A percentile compares a stretch with the other conserved stretches of the same genome.
phyloP scores from a whole-genome alignment of 2,113 vertebrate genomes.

The Ptyas mucosa region DNA sequence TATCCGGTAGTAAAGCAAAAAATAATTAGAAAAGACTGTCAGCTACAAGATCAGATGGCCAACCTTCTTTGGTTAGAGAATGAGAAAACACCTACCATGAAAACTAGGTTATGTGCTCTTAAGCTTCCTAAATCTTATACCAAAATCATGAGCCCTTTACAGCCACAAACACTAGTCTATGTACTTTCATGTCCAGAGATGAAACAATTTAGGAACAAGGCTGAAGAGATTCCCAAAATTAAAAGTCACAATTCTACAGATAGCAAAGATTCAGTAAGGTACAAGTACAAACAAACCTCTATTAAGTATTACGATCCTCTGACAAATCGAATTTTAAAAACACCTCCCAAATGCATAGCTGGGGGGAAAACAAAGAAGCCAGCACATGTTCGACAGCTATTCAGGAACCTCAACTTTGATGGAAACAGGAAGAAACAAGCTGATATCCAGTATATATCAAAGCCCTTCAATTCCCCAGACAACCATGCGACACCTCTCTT shows the following conservation, averaged over 20 bases:
- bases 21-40: constrained; percentile 46
- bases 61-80: constrained; percentile 38
- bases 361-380: constrained; percentile 54
- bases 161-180: constrained; percentile 80
- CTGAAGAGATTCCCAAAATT: constrained; percentile 48
- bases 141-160: constrained; percentile 77
- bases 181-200: constrained; percentile 78
- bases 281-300: constrained; percentile 79
- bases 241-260: constrained; percentile 64
- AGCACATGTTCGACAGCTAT: constrained; percentile 72
- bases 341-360: constrained; percentile 61
- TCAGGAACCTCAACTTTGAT: constrained; percentile 75
- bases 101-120: constrained; percentile 65
- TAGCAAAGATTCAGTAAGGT: constrained; percentile 65
- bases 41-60: constrained; percentile 43
- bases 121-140: constrained; percentile 74
- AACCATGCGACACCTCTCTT: constrained; percentile 50
- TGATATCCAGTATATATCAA: constrained; percentile 50
- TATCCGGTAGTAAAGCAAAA: constrained; percentile 72
- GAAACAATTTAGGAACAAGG: constrained; percentile 58
- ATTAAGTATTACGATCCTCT: constrained; percentile 77
- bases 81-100: constrained; percentile 73
- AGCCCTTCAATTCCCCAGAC: constrained; percentile 52
- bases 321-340: constrained; percentile 77
- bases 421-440: constrained; percentile 65